Evolutionary conservation across 2,113 vertebrate species (phyloP).

Genomic region (Cyanoramphus novaezelandiae): DNA sequence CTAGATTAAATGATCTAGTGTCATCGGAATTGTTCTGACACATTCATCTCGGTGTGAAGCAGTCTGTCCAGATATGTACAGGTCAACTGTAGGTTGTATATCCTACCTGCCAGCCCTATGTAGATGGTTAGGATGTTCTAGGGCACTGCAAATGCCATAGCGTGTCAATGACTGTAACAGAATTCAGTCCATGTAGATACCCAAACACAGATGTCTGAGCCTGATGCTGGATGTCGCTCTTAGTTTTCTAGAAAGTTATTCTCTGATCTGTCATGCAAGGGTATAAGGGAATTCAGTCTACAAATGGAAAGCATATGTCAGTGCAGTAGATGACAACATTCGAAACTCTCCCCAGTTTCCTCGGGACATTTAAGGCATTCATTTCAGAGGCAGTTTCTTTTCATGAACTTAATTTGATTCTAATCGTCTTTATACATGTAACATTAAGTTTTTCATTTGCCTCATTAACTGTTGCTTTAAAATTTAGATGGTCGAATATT

Average conservation of each 20-base stretch:
- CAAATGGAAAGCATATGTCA: background rate
- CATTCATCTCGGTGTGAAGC: background rate
- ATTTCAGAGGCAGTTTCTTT: conserved; percentile 19
- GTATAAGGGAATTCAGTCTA: background rate
- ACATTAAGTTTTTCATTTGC: conserved; percentile 48
- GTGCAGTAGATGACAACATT: background rate
- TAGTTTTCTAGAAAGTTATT: background rate
- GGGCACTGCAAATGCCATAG: background rate
- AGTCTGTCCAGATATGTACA: background rate
- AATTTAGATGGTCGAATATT: background rate
- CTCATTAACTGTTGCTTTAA: conserved; percentile 29
- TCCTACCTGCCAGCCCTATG: background rate
- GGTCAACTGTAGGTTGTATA: background rate
- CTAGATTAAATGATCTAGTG: background rate
- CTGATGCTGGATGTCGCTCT: background rate
- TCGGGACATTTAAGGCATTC: background rate
- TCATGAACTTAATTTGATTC: background rate
- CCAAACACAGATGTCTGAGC: background rate
- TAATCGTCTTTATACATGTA: conserved; percentile 14
- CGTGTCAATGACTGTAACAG: fast-evolving
- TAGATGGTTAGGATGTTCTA: background rate
- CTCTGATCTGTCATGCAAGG: background rate
- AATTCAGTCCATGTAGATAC: background rate
- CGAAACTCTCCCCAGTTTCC: background rate
- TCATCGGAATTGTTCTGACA: background rate